Base-by-base conservation (phyloP, 2,797 vertebrate genomes). In the Leontopithecus rosalia region DNA sequence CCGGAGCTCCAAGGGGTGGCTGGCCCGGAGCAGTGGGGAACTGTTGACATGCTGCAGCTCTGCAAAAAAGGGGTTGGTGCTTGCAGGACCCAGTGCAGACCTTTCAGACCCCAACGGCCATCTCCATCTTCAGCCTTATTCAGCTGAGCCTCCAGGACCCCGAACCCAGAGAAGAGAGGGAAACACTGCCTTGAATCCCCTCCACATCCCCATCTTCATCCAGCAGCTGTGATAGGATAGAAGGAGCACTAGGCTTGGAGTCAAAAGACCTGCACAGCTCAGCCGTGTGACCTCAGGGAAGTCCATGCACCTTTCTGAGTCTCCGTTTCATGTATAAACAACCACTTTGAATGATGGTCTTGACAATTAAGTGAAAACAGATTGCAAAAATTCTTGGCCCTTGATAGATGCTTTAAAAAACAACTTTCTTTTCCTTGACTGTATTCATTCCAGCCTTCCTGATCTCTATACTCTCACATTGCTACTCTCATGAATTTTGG, bases 21-120 rank as follows among this genome's bases (percentile, higher is more conserved):
- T 98, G 7, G 97, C 79, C 0, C 89, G 75, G 48, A 99, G 97
- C 80, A 98, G 70, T 0, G 99, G 99, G 57, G 99, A 99, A 82
- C 99, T 99, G 98, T 99, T 99, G 73, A 99, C 99, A 48, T 99
- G 99, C 39, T 99, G 99, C 36, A 99, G 94, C 95, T 99, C 99
- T 99, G 98, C 0, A 92, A 0, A 4, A 50, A 50, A 41, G 84
- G 22, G 46, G 22, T 22, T 0, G 1, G 7, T 17, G 1, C 6
- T 72, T 48, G 48, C 17, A 10, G n/a, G 24, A n/a, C 22, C 20
- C 20, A 33, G 43, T 39, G 17, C 12, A 41, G 41, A 61, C 1
- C 81, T 75, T 90, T 48, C 50, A 41, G 52, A 79, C 7, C 19
- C 81, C 14, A 52, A 3, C 17, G 5, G 2, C 2, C 58, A 67